Conservation (phyloP, 1,140 invertebrate genomes). For the Onthophagus taurus region DNA sequence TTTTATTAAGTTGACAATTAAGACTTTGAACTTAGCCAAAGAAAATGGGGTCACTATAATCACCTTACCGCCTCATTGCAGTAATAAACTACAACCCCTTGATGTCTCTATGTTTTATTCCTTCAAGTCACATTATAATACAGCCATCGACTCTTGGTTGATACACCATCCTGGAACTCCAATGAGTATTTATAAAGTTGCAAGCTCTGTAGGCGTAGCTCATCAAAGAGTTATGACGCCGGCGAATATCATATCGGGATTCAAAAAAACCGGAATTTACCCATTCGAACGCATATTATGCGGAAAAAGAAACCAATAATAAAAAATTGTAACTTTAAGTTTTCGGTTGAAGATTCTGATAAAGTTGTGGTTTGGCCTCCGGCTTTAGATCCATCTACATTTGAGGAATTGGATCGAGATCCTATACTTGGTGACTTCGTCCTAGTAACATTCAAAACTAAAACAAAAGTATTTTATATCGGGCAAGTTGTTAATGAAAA, state of each 20-base stretch:
- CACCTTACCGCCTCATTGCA: neutral
- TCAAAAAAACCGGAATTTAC: too few relatives aligned
- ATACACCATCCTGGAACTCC: slow-evolving; percentile 11
- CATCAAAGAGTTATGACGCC: slow-evolving; percentile 3
- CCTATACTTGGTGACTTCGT: neutral
- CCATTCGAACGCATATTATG: too few relatives aligned
- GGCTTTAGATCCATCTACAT: neutral
- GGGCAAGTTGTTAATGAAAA: neutral
- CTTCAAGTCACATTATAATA: slow-evolving; percentile 29
- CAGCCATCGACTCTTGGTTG: slow-evolving; percentile 30
- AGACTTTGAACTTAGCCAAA: slow-evolving; percentile 28
- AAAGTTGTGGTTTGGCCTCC: neutral
- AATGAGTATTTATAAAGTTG: slow-evolving; percentile 9
- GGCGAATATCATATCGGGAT: slow-evolving; percentile 10
- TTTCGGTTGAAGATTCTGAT: neutral
- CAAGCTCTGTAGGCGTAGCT: neutral
- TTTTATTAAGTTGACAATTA: too few relatives aligned
- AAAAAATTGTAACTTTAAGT: too few relatives aligned
- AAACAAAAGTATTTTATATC: neutral
- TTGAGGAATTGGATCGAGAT: neutral
- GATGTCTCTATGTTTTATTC: slow-evolving; percentile 37
- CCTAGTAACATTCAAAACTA: neutral
- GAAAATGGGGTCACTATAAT: slow-evolving; percentile 18
- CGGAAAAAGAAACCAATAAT: too few relatives aligned
- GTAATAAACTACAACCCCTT: slow-evolving; percentile 26